phyloP scores from a whole-genome alignment of 1,140 invertebrate species.

The Schmidtea mediterranea region DNA sequence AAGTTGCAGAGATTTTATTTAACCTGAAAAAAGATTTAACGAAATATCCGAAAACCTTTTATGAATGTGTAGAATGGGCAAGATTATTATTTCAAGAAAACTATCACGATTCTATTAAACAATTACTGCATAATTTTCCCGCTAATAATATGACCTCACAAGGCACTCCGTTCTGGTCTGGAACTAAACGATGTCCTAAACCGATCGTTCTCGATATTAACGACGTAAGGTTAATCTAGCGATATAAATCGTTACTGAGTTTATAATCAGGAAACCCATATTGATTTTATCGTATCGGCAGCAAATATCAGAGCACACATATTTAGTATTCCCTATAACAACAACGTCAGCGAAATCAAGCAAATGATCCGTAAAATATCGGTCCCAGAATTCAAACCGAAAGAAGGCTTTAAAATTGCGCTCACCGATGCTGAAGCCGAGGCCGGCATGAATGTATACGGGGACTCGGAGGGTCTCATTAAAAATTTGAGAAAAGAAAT shows the following conservation, averaged over 20 bases:
- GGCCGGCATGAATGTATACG: no score
- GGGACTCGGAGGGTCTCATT: no score
- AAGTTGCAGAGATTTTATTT: not conserved
- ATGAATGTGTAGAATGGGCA: conserved; percentile 70
- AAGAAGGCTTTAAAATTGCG: conserved; percentile 80
- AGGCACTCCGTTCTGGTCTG: conserved; percentile 90
- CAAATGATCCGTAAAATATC: no score
- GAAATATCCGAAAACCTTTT: conserved; percentile 48
- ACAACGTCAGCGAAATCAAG: no score
- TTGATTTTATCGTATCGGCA: conserved; percentile 66
- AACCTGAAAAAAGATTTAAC: conserved; percentile 17
- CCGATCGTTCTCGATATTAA: conserved; percentile 31
- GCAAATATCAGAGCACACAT: conserved; percentile 74
- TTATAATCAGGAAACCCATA: conserved; percentile 31
- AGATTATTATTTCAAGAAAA: conserved; percentile 65
- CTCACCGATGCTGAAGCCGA: conserved; percentile 58
- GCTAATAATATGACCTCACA: conserved; percentile 33
- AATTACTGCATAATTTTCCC: conserved; percentile 86
- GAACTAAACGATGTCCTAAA: conserved; percentile 79
- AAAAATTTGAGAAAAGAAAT: no score
- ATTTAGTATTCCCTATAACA: conserved; percentile 35
- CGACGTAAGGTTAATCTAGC: conserved; percentile 10
- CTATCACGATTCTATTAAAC: conserved; percentile 75
- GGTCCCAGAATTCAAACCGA: conserved; percentile 53
- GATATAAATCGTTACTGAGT: no score